Conservation (phyloP, 2,888 invertebrate genomes). For the Trissolcus japonicus region DNA sequence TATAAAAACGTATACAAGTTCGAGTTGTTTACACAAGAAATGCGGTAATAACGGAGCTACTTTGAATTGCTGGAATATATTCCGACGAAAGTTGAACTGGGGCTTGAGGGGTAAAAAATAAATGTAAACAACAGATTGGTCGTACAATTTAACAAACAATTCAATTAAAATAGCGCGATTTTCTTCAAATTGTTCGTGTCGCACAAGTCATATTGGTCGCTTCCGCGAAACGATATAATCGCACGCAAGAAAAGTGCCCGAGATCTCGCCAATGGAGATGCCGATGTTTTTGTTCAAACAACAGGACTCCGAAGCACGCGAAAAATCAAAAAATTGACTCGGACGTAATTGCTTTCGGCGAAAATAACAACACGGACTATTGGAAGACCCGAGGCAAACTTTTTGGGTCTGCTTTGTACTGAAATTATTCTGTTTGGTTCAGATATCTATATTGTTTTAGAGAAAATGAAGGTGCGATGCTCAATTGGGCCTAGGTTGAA, state of each 20-base stretch:
- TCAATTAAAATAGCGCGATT: slow-evolving; percentile 41
- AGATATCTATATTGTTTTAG: no score
- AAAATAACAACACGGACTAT: slow-evolving; percentile 19
- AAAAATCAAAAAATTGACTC: slow-evolving; percentile 51
- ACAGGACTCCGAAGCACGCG: slow-evolving; percentile 46
- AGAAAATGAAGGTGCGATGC: no score
- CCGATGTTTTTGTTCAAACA: slow-evolving; percentile 51
- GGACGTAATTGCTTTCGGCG: slow-evolving; percentile 46
- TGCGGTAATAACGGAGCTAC: no score
- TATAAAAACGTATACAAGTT: no score
- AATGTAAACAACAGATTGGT: slow-evolving; percentile 3
- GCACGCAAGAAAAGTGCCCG: slow-evolving; percentile 45
- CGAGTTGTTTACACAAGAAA: no score
- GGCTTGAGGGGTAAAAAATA: slow-evolving; percentile 1
- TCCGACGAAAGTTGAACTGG: background rate
- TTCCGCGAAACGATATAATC: slow-evolving; percentile 54
- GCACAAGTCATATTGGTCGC: slow-evolving; percentile 39
- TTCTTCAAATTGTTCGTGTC: slow-evolving; percentile 35
- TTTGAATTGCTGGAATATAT: slow-evolving; percentile 1
- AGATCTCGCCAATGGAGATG: slow-evolving; percentile 53
- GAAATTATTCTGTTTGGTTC: no score
- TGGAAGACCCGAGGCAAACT: background rate
- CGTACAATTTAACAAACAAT: slow-evolving; percentile 3
- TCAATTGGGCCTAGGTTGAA: no score
- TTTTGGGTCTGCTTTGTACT: no score